Conservation (phyloP, 1,140 invertebrate species). For the Zeugodacus cucurbitae region DNA sequence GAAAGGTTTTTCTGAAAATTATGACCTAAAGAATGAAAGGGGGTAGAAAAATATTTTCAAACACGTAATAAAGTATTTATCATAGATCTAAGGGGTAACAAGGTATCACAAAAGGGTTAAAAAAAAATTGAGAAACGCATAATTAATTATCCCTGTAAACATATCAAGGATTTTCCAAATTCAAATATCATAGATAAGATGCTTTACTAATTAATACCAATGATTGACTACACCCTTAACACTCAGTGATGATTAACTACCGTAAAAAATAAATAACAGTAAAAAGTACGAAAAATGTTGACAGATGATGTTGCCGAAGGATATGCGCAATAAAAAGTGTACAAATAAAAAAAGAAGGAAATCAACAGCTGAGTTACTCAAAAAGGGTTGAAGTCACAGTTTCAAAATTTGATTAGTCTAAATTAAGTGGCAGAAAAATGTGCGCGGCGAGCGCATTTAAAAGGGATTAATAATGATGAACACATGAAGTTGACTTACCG, state of each 20-base stretch:
- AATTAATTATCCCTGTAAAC: background rate
- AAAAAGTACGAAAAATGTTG: background rate
- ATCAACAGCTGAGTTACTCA: background rate
- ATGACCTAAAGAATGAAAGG: no score
- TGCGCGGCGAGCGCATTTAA: background rate
- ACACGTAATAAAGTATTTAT: no score
- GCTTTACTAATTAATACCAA: conserved; percentile 9
- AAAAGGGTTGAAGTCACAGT: background rate
- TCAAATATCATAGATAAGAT: background rate
- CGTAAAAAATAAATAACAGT: background rate
- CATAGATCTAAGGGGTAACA: no score
- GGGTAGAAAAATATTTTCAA: no score
- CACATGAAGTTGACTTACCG: conserved; percentile 18
- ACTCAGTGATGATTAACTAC: background rate
- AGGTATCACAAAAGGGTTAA: background rate
- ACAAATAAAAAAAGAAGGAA: background rate
- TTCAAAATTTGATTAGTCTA: conserved; percentile 8
- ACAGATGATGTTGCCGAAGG: conserved; percentile 24
- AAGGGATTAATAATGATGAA: background rate
- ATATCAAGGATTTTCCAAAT: background rate
- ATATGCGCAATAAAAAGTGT: background rate
- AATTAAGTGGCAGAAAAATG: background rate
- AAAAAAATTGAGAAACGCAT: no score
- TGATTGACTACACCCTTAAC: background rate
- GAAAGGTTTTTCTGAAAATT: no score